phyloP scores from a whole-genome alignment of 2,797 vertebrate species.

The Gymnopithys bicolor region DNA sequence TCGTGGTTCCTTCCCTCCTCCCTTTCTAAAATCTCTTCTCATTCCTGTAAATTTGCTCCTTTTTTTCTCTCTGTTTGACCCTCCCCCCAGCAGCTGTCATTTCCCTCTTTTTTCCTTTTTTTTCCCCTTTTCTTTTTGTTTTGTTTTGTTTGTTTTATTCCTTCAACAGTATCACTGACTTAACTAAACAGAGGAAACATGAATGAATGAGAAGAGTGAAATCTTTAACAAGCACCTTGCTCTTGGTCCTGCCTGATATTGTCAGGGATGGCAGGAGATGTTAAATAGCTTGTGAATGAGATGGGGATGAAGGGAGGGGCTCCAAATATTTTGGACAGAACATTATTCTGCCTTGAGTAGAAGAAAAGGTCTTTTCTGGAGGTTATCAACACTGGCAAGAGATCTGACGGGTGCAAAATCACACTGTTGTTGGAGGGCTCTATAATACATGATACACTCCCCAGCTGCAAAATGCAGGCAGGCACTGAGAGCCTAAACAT shows the following conservation, averaged over 20 bases:
- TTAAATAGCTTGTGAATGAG: neutral
- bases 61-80: neutral
- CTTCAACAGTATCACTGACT: slow-evolving; percentile 48
- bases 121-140: slow-evolving; percentile 38
- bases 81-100: neutral
- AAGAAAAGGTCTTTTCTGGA: slow-evolving; percentile 44
- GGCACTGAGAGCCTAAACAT: neutral
- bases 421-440: slow-evolving; percentile 48
- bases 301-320: neutral
- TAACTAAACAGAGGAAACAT: slow-evolving; percentile 37
- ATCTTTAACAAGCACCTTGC: slow-evolving; percentile 33
- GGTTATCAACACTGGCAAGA: slow-evolving; percentile 36
- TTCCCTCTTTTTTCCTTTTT: neutral
- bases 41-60: slow-evolving; percentile 54
- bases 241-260: slow-evolving; percentile 2
- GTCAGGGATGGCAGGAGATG: neutral
- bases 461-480: neutral
- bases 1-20: slow-evolving; percentile 67
- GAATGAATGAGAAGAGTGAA: slow-evolving; percentile 26
- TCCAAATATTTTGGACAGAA: neutral
- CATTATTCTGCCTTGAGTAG: neutral
- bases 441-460: neutral
- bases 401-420: slow-evolving; percentile 23
- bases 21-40: slow-evolving; percentile 58
- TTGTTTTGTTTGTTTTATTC: slow-evolving; percentile 58